phyloP scores from a whole-genome alignment of 92 coral and sea anemone species.

The Pocillopora grandis region DNA sequence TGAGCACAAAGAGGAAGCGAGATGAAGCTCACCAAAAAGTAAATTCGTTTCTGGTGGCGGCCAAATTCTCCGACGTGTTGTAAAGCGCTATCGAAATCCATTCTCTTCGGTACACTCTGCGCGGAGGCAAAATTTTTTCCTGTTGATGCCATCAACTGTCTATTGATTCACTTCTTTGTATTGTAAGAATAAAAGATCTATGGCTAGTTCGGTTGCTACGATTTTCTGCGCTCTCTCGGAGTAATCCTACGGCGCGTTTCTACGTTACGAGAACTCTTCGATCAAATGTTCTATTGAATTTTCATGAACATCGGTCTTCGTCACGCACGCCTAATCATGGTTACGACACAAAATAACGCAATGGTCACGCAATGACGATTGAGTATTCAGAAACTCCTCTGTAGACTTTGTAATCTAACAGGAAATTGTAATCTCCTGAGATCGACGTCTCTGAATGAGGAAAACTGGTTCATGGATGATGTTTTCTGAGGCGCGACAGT shows the following conservation, averaged over 20 bases:
- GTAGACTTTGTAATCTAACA: too few relatives aligned
- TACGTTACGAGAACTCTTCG: background rate
- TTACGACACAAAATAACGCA: too few relatives aligned
- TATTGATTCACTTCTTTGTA: background rate
- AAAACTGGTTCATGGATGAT: too few relatives aligned
- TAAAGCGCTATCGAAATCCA: conserved; percentile 71
- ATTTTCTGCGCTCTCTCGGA: background rate
- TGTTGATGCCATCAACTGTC: background rate
- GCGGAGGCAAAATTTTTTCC: background rate
- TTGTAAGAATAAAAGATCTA: background rate
- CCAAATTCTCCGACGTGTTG: conserved; percentile 85
- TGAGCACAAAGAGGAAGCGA: conserved; percentile 65
- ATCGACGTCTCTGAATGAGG: too few relatives aligned
- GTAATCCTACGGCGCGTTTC: background rate
- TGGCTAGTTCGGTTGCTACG: background rate
- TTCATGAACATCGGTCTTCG: background rate
- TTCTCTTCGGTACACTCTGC: conserved; percentile 11
- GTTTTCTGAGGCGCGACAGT: too few relatives aligned
- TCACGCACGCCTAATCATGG: too few relatives aligned
- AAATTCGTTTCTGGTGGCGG: conserved; percentile 67
- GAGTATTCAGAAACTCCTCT: too few relatives aligned
- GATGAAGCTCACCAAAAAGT: conserved; percentile 57
- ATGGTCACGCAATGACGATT: too few relatives aligned
- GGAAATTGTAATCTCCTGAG: too few relatives aligned
- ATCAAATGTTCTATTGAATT: background rate